Base-by-base conservation (phyloP, 2,797 vertebrate genomes). In the Sebastes oblongus region DNA sequence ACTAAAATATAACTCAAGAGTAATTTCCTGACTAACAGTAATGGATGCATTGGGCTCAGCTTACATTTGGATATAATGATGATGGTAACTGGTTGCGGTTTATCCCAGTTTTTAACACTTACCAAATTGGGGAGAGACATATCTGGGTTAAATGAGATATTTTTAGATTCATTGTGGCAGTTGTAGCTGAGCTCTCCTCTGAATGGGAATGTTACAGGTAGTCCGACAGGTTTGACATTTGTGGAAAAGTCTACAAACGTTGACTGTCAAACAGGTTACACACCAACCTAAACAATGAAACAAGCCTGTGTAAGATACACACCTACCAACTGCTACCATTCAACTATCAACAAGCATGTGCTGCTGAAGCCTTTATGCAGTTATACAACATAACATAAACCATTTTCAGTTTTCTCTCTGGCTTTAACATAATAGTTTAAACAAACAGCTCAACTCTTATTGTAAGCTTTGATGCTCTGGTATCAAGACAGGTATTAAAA, bases 141-240 rank as follows among this genome's bases (percentile, higher is more conserved):
- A 58, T 69, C 34, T 70, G 32, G 12, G 1, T 55, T 62, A 10
- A 42, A 46, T 30, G 1, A n/a, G 20, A 76, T 39, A 70, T 32
- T 24, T 59, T 30, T 4, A 29, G 46, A 66, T 68, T 75, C 34
- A 66, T 9, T 50, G 68, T 75, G 61, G 56, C 66, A 70, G 70
- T 66, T 86, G 18, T 20, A 20, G 25, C 4, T 86, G 65, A 78
- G 25, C 42, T 76, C 25, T 65, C 3, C 60, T 66, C 13, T 71
- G 9, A 78, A 77, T 42, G 20, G 14, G 1, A 77, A 56, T n/a
- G n/a, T 74, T 18, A 62, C 65, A 78, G 29, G 61, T 68, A 8
- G 84, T 84, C 81, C 16, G 61, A 86, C 91, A 81, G 90, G 93
- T 93, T 88, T 77, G 75, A 75, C 75, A 18, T 27, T 50, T 27